phyloP scores from a whole-genome alignment of 2,888 invertebrate genomes.

The Acronicta aceris region DNA sequence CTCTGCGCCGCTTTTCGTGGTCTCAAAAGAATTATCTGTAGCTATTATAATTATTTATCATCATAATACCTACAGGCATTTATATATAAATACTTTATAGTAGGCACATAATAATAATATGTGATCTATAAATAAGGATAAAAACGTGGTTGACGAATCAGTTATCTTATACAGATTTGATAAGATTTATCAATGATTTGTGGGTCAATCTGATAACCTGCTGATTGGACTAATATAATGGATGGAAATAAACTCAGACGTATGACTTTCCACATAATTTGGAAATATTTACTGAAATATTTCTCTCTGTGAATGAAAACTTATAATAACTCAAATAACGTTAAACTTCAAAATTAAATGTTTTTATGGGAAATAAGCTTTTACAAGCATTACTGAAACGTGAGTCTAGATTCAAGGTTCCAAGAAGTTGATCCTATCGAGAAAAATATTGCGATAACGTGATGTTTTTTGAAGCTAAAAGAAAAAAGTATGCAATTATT shows the following conservation, averaged over 20 bases:
- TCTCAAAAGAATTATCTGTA: not conserved
- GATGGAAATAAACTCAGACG: conserved; percentile 48
- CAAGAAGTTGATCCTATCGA: no score
- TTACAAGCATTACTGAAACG: no score
- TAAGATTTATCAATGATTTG: conserved; percentile 49
- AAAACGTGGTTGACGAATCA: conserved; percentile 36
- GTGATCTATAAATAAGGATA: conserved; percentile 18
- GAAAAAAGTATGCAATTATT: no score
- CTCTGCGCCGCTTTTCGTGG: conserved; percentile 28
- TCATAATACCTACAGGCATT: no score
- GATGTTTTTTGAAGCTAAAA: no score
- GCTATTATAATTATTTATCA: not conserved
- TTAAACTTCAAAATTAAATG: no score
- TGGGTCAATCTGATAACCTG: conserved; percentile 57
- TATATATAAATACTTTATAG: no score
- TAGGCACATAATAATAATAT: not conserved
- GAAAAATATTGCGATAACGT: no score
- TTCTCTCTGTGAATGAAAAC: no score
- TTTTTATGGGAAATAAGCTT: no score
- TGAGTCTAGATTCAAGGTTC: no score
- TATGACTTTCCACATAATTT: conserved; percentile 7
- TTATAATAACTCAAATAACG: no score
- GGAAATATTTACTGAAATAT: not conserved
- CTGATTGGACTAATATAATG: conserved; percentile 32
- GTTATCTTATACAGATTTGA: conserved; percentile 55